Evolutionary conservation across 2,797 vertebrate species (phyloP).

Genomic region (Novumbra hubbsi): DNA sequence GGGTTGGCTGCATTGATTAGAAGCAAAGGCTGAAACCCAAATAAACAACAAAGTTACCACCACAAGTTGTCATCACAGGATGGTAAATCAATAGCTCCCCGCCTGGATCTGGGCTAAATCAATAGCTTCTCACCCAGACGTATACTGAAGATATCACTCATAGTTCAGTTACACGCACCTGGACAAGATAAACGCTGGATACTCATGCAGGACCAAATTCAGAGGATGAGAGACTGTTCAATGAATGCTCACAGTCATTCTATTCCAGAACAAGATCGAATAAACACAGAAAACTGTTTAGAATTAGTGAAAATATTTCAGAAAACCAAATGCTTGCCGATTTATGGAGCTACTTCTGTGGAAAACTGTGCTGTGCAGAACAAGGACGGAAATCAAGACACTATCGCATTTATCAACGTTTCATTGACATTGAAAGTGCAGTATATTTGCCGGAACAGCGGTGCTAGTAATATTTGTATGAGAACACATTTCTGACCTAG

Average conservation of each 20-base stretch:
- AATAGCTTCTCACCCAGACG: constrained; percentile 13
- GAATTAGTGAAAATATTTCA: too few species aligned
- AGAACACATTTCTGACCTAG: too few species aligned
- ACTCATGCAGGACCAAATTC: too few species aligned
- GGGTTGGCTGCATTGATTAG: constrained; percentile 37
- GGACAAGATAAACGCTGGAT: background rate
- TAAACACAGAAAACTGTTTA: background rate
- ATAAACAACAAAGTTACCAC: constrained; percentile 39
- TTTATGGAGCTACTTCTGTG: too few species aligned
- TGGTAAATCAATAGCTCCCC: constrained; percentile 29
- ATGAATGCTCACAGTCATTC: background rate
- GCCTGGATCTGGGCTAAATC: constrained; percentile 28
- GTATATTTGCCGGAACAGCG: too few species aligned
- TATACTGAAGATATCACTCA: constrained; percentile 4
- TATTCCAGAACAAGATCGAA: background rate
- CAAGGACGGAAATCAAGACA: too few species aligned
- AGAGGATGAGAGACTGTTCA: background rate
- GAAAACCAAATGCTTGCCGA: too few species aligned
- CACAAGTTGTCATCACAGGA: constrained; percentile 24
- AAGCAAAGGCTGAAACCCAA: constrained; percentile 28
- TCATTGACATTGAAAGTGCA: too few species aligned
- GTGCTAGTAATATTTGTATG: too few species aligned
- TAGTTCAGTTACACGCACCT: constrained; percentile 5
- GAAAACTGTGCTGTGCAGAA: too few species aligned
- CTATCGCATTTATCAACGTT: too few species aligned